Evolutionary conservation across 2,797 vertebrate genomes (phyloP), one percentile per base, ranked within the genome.

Genomic region (Cyclura pinguis): DNA sequence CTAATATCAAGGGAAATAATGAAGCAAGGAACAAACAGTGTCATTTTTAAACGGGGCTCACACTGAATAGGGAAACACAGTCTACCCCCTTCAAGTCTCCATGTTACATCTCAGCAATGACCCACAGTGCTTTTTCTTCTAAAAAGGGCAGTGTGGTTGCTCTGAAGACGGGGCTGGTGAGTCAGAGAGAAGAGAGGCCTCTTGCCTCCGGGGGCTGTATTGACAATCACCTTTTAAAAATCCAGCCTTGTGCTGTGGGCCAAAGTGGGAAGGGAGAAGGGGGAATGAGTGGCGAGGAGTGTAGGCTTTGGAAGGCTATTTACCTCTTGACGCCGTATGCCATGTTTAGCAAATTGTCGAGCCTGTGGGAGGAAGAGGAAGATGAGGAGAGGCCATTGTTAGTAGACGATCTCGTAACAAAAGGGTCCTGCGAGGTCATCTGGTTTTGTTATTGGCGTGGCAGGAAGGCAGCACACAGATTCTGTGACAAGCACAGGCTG

Each of bases 291-390:
- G 77, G 87, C 42, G 73, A 80, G 84, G 78, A 81, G 76, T 6
- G 80, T 82, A 87, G 84, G 89, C 91, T 90, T 84, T 73, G 89
- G 88, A 94, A 94, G 96, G 86, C 93, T 95, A 93, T 94, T 99
- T 99, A 99, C 99, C 99, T 99, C 98, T 99, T 99, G 97, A 99
- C 98, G 97, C 99, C 98, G 93, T 99, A 99, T 96, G 98, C 98
- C 98, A 98, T 98, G 96, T 99, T 99, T 98, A 99, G 98, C 98
- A 99, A 98, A 98, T 99, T 99, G 98, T 99, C 98, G 97, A 99
- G 98, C 98, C 99, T 99, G 98, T 97, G 98, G 98, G 97, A 98
- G 97, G 93, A 91, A 97, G 97, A 98, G 97, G 97, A 97, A 98
- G 97, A 98, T 97, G 97, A 89, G 96, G 97, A 96, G 97, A 92